These are phyloP conservation scores for Dromaius novaehollandiae DNA, from an alignment of 2,113 vertebrate species.

Conservation along the genomic window DNA sequence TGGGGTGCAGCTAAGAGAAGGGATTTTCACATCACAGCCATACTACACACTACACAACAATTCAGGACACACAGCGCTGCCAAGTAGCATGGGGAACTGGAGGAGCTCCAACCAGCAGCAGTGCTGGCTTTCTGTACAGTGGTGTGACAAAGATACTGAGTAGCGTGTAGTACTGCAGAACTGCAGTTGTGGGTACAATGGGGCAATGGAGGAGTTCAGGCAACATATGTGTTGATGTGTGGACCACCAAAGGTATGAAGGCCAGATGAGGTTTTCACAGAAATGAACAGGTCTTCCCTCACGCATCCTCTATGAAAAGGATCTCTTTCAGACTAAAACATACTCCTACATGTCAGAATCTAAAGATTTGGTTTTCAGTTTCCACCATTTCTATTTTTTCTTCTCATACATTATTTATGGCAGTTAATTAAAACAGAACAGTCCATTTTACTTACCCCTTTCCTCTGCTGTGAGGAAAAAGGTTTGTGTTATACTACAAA, in stretches of 20 bases:
- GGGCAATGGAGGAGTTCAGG: not conserved
- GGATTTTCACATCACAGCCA: not conserved
- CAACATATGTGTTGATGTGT: not conserved
- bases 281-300: not conserved
- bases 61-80: not conserved
- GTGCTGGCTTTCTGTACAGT: not conserved
- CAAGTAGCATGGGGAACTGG: not conserved
- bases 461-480: not conserved
- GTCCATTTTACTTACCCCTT: not conserved
- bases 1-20: not conserved
- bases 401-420: not conserved
- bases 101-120: not conserved
- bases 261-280: not conserved
- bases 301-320: not conserved
- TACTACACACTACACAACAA: not conserved
- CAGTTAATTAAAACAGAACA: not conserved
- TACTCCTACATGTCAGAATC: not conserved
- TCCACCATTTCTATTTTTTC: not conserved
- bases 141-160: not conserved
- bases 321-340: not conserved
- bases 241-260: not conserved
- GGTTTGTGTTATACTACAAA: not conserved
- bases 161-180: not conserved
- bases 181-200: not conserved
- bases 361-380: not conserved